A percentile compares a stretch with the other conserved stretches of the same genome.
Evolutionary conservation across 2,113 vertebrate genomes (phyloP).

Genomic region (Eretmochelys imbricata): DNA sequence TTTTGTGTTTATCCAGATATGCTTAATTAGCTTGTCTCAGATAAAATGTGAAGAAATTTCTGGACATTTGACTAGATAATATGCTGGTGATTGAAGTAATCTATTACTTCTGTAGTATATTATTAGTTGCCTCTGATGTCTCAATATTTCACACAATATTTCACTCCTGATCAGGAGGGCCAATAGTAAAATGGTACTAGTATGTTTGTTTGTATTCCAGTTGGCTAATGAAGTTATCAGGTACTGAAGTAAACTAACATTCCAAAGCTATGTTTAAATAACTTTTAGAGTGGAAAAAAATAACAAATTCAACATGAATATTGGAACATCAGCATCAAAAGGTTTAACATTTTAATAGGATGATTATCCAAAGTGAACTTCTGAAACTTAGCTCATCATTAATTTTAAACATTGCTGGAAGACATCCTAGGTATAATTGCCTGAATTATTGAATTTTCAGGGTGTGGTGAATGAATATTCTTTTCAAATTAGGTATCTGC

Average conservation of each 20-base stretch:
- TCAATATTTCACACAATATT: not conserved
- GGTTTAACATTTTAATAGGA: not conserved
- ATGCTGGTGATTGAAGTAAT: conserved; percentile 27
- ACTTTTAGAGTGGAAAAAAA: not conserved
- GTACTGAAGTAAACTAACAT: not conserved
- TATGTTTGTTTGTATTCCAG: not conserved
- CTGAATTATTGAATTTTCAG: not conserved
- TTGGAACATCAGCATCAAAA: not conserved
- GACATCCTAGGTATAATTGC: not conserved
- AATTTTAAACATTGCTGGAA: not conserved
- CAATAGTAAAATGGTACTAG: not conserved
- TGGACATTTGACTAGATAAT: conserved; percentile 30
- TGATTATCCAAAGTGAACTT: conserved; percentile 21
- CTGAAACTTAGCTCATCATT: not conserved
- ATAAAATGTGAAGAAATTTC: conserved; percentile 21
- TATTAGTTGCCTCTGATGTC: not conserved
- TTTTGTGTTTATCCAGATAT: not conserved
- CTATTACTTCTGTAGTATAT: not conserved
- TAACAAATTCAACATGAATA: not conserved
- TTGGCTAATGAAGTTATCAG: not conserved
- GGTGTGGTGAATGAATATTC: not conserved
- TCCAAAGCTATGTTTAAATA: not conserved
- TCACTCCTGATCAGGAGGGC: not conserved
- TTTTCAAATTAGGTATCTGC: not conserved
- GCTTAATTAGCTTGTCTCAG: not conserved